Percentiles rank a stretch among this genome's conserved stretches.
These are phyloP conservation scores for Pithys albifrons DNA, from an alignment of 2,113 vertebrate species.

Conservation along the genomic window DNA sequence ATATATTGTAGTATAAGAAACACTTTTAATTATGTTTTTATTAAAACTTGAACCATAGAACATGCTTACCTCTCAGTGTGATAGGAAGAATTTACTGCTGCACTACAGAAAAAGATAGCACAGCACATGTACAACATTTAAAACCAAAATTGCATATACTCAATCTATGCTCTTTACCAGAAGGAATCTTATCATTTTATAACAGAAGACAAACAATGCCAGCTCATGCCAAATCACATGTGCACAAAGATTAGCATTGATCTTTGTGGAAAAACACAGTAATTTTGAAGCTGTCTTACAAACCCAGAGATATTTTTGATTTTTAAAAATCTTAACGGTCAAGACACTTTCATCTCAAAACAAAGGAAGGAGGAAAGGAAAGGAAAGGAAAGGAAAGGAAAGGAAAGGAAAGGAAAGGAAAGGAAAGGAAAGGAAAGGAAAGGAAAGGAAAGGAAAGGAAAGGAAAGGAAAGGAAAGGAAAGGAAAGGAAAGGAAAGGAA, in stretches of 20 bases:
- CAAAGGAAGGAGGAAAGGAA: too few relatives aligned
- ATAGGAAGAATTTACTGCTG: slow-evolving; percentile 27
- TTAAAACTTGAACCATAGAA: slow-evolving; percentile 48
- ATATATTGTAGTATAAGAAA: not conserved
- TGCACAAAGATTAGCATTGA: not conserved
- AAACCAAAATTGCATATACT: slow-evolving; percentile 16
- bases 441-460: too few relatives aligned
- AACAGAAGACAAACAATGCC: slow-evolving; percentile 9
- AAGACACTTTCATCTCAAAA: not conserved
- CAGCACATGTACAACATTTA: slow-evolving; percentile 11
- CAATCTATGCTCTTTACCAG: not conserved
- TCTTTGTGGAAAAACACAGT: not conserved
- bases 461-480: too few relatives aligned
- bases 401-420: too few relatives aligned
- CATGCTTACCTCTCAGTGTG: not conserved
- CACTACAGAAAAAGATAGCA: slow-evolving; percentile 34
- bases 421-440: too few relatives aligned
- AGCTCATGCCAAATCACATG: not conserved
- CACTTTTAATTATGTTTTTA: slow-evolving; percentile 51
- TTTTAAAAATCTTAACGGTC: not conserved
- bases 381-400: too few relatives aligned
- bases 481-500: too few relatives aligned
- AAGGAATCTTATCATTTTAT: not conserved
- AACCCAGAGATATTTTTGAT: not conserved
- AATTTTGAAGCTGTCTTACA: slow-evolving; percentile 12